These are phyloP conservation scores for Canis aureus DNA, from an alignment of 2,113 vertebrate genomes.

Conservation along the genomic window DNA sequence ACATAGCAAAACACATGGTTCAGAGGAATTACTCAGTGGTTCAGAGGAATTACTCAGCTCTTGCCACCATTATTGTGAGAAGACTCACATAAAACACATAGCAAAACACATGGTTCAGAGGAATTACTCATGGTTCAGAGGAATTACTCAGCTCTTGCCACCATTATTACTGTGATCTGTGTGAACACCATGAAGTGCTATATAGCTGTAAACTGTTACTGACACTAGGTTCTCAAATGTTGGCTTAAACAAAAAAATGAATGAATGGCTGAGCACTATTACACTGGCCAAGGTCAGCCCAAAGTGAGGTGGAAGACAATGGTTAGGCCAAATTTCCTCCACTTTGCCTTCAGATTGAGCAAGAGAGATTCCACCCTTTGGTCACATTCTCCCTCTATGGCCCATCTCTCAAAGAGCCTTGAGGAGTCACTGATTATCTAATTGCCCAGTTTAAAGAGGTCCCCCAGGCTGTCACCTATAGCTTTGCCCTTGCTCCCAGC, in stretches of 20 bases:
- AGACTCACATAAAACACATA: neutral
- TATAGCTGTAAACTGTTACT: neutral
- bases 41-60: neutral
- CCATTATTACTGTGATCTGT: neutral
- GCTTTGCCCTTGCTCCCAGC: neutral
- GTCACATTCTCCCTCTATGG: neutral
- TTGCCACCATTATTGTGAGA: accelerated
- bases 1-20: neutral
- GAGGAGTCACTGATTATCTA: neutral
- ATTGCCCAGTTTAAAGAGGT: neutral
- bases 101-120: neutral
- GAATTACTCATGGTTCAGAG: neutral
- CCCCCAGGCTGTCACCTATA: neutral
- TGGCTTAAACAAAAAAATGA: neutral
- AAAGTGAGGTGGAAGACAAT: neutral
- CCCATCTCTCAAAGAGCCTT: neutral
- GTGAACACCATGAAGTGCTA: accelerated
- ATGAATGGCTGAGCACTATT: neutral
- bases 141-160: accelerated
- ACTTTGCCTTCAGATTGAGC: neutral
- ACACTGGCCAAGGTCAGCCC: neutral
- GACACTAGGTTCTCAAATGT: neutral
- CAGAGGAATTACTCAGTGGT: neutral
- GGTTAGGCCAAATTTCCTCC: neutral
- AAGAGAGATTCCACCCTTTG: neutral